Conservation (phyloP, 1,140 invertebrate species). For the Goniozus legneri region DNA sequence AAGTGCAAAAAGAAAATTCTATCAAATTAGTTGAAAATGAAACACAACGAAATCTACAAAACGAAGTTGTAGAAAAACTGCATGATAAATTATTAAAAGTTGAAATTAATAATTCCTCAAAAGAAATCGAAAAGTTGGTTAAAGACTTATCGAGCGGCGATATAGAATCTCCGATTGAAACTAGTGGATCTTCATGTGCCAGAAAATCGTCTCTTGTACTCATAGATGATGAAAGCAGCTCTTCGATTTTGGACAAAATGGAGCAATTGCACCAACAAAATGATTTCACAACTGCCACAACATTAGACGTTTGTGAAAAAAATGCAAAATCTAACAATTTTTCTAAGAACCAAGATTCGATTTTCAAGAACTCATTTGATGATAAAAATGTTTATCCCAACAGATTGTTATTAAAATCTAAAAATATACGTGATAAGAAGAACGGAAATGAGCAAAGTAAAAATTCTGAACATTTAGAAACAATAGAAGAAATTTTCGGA, state of each 20-base stretch:
- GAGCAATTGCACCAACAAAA: constrained; percentile 24
- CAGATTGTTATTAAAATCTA: constrained; percentile 17
- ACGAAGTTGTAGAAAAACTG: no score
- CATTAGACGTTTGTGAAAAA: constrained; percentile 15
- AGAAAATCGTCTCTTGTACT: constrained; percentile 18
- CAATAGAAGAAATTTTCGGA: constrained; percentile 34
- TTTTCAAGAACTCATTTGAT: constrained; percentile 7
- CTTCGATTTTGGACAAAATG: constrained; percentile 34
- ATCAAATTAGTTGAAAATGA: constrained; percentile 6
- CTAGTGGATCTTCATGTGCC: constrained; percentile 11
- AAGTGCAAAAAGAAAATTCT: constrained; percentile 5
- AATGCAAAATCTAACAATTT: constrained; percentile 8
- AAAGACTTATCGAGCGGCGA: constrained; percentile 22
- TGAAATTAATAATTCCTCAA: constrained; percentile 21
- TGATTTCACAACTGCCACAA: constrained; percentile 10
- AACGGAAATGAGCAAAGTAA: constrained; percentile 16
- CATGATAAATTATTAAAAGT: no score
- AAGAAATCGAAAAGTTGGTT: constrained; percentile 27
- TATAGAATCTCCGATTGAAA: constrained; percentile 20
- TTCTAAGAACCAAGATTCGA: constrained; percentile 10
- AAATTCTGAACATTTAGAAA: constrained; percentile 15
- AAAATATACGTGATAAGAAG: constrained; percentile 18
- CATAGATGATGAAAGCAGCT: constrained; percentile 33
- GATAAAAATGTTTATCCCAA: constrained; percentile 14
- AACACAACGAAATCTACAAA: constrained; percentile 8